Conservation (phyloP, 53 echinoderm and acorn worm genomes). For the Echinometra lucunter region DNA sequence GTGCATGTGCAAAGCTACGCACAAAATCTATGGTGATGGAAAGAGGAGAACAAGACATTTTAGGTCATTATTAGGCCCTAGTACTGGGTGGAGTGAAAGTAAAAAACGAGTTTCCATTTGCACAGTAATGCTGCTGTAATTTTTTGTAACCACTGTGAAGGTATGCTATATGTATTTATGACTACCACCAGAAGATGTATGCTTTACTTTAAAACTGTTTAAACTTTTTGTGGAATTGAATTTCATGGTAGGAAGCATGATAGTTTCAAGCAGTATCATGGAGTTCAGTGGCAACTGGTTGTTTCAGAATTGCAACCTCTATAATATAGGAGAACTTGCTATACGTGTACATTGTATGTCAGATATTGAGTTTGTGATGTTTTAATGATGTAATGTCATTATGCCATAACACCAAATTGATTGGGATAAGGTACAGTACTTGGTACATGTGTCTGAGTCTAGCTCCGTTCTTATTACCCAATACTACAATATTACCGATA, state of each 20-base stretch:
- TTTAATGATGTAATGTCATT: neutral
- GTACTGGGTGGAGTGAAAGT: too few species aligned
- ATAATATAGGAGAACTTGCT: neutral
- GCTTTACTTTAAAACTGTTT: neutral
- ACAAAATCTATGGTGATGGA: too few species aligned
- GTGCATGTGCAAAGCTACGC: too few species aligned
- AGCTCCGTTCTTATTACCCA: too few species aligned
- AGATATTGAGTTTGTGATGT: neutral
- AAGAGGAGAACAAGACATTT: too few species aligned
- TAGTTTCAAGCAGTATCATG: neutral
- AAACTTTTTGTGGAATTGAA: neutral
- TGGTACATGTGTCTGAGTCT: too few species aligned
- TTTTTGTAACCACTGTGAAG: neutral
- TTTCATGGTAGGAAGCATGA: neutral
- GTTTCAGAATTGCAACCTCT: neutral
- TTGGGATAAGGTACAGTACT: too few species aligned
- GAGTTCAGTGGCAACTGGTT: neutral
- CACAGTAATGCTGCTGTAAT: too few species aligned
- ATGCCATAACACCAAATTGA: neutral
- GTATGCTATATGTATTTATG: neutral
- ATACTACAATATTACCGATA: too few species aligned
- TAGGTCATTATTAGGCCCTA: too few species aligned
- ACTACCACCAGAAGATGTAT: neutral
- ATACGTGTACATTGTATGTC: neutral
- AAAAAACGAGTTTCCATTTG: too few species aligned